Conservation (phyloP, 1,140 invertebrate species). For the Diabrotica virgifera region DNA sequence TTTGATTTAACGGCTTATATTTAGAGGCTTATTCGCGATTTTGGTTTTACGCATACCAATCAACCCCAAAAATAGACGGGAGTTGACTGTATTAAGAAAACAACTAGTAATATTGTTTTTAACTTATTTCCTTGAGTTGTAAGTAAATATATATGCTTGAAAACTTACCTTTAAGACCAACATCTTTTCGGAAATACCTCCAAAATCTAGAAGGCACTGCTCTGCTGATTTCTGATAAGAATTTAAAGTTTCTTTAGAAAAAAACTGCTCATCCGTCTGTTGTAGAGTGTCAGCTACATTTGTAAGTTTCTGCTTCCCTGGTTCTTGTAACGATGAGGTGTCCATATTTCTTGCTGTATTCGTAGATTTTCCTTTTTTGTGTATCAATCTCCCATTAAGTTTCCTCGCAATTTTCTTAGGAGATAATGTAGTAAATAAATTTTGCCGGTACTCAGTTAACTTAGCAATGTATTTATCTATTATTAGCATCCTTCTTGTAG, state of each 20-base stretch:
- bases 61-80: too few relatives aligned
- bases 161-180: conserved; percentile 16
- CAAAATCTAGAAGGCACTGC: conserved; percentile 12
- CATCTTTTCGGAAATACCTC: conserved; percentile 20
- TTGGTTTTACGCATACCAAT: too few relatives aligned
- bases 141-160: background rate
- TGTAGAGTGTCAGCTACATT: background rate
- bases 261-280: background rate
- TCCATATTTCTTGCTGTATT: too few relatives aligned
- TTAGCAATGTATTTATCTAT: conserved; percentile 13
- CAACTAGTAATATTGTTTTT: too few relatives aligned
- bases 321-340: too few relatives aligned
- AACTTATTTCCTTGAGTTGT: too few relatives aligned
- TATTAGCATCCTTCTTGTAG: conserved; percentile 6
- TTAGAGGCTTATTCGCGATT: too few relatives aligned
- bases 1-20: too few relatives aligned
- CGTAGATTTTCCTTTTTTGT: background rate
- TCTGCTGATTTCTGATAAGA: background rate
- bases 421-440: conserved; percentile 1
- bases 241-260: background rate
- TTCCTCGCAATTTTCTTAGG: too few relatives aligned
- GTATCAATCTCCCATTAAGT: background rate
- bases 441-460: conserved; percentile 13
- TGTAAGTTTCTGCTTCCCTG: background rate
- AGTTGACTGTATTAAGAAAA: too few relatives aligned